These are phyloP conservation scores for Argyresthia goedartella DNA, from an alignment of 2,888 invertebrate genomes.

Conservation along the genomic window DNA sequence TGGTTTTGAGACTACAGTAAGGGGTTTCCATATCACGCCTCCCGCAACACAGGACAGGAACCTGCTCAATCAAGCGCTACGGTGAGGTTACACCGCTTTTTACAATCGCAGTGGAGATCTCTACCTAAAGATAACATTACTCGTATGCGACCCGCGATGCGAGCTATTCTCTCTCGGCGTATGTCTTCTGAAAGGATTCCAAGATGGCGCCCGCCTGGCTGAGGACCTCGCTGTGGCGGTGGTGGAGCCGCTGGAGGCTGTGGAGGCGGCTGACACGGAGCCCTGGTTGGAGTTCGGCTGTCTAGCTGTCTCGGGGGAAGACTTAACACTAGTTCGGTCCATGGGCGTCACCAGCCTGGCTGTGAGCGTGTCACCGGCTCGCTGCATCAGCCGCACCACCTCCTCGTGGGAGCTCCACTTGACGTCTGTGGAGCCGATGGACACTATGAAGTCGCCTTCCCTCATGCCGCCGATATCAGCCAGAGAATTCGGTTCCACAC, in stretches of 20 bases:
- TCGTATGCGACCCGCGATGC: conserved; percentile 51
- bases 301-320: conserved; percentile 24
- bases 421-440: conserved; percentile 87
- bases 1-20: too few relatives aligned
- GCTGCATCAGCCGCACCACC: conserved; percentile 87
- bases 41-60: too few relatives aligned
- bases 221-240: conserved; percentile 45
- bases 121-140: conserved; percentile 72
- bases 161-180: conserved; percentile 66
- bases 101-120: too few relatives aligned
- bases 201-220: conserved; percentile 67
- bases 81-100: too few relatives aligned
- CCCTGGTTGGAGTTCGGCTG: conserved; percentile 52
- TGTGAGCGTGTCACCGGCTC: conserved; percentile 83
- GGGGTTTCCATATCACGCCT: too few relatives aligned
- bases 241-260: conserved; percentile 48
- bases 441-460: conserved; percentile 95
- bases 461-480: conserved; percentile 94
- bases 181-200: conserved; percentile 82
- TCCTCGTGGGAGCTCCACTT: conserved; percentile 96
- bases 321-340: conserved; percentile 82
- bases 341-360: conserved; percentile 92
- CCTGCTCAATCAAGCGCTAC: too few relatives aligned
- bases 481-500: conserved; percentile 89
- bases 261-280: conserved; percentile 60